phyloP scores from a whole-genome alignment of 2,888 invertebrate genomes.

The Perithous albicinctus region DNA sequence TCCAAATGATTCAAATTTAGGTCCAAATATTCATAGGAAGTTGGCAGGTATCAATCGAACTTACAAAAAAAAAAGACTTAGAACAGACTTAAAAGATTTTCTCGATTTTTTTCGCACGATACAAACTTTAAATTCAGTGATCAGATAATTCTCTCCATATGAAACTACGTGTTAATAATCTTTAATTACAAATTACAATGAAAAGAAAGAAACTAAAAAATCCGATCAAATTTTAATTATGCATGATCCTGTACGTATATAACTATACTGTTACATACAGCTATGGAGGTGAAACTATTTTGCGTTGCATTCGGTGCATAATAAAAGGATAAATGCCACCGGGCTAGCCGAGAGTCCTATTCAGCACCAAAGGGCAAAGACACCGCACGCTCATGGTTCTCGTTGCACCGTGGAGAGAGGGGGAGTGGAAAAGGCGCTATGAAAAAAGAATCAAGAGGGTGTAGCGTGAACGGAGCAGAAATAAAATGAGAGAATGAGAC shows the following conservation, averaged over 20 bases:
- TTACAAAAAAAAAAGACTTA: background rate
- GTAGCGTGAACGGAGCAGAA: slow-evolving; percentile 29
- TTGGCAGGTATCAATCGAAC: background rate
- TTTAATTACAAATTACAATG: background rate
- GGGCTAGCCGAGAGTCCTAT: slow-evolving; percentile 46
- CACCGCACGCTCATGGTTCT: slow-evolving; percentile 45
- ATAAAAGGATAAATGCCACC: slow-evolving; percentile 71
- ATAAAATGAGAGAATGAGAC: slow-evolving; percentile 42
- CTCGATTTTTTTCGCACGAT: background rate
- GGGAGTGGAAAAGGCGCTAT: background rate
- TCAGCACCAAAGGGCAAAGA: slow-evolving; percentile 63
- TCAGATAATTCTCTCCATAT: background rate
- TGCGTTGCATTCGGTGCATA: slow-evolving; percentile 66
- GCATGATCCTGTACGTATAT: slow-evolving; percentile 26
- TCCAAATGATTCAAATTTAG: background rate
- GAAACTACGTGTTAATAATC: background rate
- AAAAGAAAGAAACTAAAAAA: background rate
- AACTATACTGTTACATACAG: slow-evolving; percentile 1
- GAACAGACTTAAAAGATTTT: background rate
- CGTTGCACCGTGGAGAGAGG: background rate
- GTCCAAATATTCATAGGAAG: background rate
- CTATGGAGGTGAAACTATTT: slow-evolving; percentile 64
- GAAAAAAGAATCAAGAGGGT: slow-evolving; percentile 43
- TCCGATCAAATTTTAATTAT: background rate
- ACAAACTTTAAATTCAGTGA: background rate